These are phyloP conservation scores for Charaxes varanes DNA, from an alignment of 1,140 invertebrate species.

Conservation along the genomic window DNA sequence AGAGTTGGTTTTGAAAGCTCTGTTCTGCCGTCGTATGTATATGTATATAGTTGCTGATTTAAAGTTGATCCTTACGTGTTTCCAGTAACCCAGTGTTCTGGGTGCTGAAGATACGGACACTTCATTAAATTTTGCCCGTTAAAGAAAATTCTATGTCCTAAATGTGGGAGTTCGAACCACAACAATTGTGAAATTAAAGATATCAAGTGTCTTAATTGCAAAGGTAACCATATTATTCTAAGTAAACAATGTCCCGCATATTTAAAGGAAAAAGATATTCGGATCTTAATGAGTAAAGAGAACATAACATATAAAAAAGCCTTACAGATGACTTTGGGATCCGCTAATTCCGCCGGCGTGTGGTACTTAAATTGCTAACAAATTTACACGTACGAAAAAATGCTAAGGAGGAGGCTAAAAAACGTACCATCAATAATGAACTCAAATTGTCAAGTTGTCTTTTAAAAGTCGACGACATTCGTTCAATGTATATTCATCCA, in stretches of 20 bases:
- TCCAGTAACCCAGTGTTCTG: slow-evolving; percentile 8
- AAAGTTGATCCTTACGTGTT: no score
- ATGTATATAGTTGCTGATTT: no score
- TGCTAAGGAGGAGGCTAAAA: slow-evolving; percentile 4
- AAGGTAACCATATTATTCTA: slow-evolving; percentile 19
- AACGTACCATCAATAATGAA: slow-evolving; percentile 14
- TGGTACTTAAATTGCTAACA: slow-evolving; percentile 7
- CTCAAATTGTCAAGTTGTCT: slow-evolving; percentile 14
- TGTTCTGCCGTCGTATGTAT: no score
- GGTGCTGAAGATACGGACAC: slow-evolving; percentile 21
- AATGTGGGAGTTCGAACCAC: slow-evolving; percentile 13
- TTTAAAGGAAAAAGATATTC: slow-evolving; percentile 24
- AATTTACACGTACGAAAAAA: no score
- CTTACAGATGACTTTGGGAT: no score
- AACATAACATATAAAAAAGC: slow-evolving; percentile 19
- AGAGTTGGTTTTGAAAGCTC: no score
- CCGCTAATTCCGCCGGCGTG: no score
- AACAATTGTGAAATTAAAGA: slow-evolving; percentile 11
- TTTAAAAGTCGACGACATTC: slow-evolving; percentile 6
- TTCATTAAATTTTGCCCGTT: slow-evolving; percentile 11
- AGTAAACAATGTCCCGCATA: slow-evolving; percentile 20
- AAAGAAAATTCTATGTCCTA: slow-evolving; percentile 23
- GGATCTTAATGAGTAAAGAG: slow-evolving; percentile 19
- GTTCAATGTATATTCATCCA: slow-evolving; percentile 18
- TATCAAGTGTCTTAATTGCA: slow-evolving; percentile 24